phyloP scores from a whole-genome alignment of 2,797 vertebrate genomes.

The Cossypha polioptera region DNA sequence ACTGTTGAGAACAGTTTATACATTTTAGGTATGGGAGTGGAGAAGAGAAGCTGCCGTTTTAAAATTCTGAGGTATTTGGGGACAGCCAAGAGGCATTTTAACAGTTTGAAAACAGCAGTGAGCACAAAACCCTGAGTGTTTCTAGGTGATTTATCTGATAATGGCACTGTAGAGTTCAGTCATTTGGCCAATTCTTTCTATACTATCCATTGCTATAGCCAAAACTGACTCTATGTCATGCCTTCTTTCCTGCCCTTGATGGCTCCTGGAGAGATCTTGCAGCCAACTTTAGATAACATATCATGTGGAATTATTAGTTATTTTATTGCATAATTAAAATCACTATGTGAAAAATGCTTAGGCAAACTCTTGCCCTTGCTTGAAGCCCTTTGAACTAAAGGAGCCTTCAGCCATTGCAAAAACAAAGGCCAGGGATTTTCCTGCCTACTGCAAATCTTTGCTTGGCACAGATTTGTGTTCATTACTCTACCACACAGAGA shows the following conservation, averaged over 20 bases:
- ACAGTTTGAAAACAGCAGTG: not conserved
- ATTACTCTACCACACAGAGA: accelerated
- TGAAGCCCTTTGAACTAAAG: not conserved
- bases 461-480: accelerated
- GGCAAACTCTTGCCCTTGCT: not conserved
- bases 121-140: not conserved
- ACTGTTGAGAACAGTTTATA: not conserved
- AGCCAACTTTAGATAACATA: not conserved
- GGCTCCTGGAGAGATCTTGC: not conserved
- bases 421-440: not conserved
- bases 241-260: not conserved
- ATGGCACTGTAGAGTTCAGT: not conserved
- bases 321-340: not conserved
- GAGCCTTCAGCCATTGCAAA: not conserved
- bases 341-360: not conserved
- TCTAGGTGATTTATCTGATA: not conserved
- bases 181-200: accelerated
- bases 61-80: not conserved
- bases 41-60: not conserved
- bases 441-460: not conserved
- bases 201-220: not conserved
- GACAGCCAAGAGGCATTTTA: not conserved
- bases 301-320: not conserved
- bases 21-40: not conserved
- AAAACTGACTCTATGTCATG: not conserved